phyloP scores from a whole-genome alignment of 2,888 invertebrate genomes.

The Lasioglossum pauxillum region DNA sequence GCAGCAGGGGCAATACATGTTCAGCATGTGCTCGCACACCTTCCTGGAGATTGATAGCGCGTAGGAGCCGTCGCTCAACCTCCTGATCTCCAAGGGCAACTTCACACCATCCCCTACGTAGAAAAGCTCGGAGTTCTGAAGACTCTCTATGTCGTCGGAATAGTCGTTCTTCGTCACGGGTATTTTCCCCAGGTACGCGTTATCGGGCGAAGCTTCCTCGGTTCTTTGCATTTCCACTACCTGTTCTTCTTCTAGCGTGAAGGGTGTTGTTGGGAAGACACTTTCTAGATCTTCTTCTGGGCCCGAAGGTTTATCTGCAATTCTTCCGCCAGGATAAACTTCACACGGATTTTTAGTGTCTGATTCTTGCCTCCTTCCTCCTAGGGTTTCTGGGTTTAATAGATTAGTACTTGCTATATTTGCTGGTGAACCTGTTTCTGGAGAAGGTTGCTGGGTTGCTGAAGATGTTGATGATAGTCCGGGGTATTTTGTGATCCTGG shows the following conservation, averaged over 20 bases:
- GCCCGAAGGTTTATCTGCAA: not conserved
- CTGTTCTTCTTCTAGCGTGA: not conserved
- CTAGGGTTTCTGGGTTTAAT: not conserved
- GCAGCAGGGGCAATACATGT: constrained; percentile 76
- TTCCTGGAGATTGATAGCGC: constrained; percentile 75
- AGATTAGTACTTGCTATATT: not conserved
- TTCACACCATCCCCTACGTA: constrained; percentile 79
- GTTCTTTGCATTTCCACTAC: not conserved
- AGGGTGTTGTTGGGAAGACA: not conserved
- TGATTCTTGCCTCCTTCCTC: not conserved
- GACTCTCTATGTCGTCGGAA: constrained; percentile 42
- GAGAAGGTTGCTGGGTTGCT: not conserved
- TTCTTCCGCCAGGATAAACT: not conserved
- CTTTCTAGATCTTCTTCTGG: not conserved
- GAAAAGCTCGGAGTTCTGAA: constrained; percentile 71
- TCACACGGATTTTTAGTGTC: not conserved
- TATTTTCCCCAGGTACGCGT: constrained; percentile 70
- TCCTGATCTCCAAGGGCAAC: constrained; percentile 77
- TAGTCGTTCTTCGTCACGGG: constrained; percentile 47
- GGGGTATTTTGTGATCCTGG: not conserved
- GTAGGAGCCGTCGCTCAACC: constrained; percentile 76
- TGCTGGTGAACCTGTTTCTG: not conserved
- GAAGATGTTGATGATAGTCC: not conserved
- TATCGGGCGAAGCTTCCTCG: not conserved
- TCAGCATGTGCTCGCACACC: constrained; percentile 72